A percentile compares a stretch with the other conserved stretches of the same genome.
These are phyloP conservation scores for Carassius carassius DNA, from an alignment of 2,113 vertebrate genomes.

Conservation along the genomic window DNA sequence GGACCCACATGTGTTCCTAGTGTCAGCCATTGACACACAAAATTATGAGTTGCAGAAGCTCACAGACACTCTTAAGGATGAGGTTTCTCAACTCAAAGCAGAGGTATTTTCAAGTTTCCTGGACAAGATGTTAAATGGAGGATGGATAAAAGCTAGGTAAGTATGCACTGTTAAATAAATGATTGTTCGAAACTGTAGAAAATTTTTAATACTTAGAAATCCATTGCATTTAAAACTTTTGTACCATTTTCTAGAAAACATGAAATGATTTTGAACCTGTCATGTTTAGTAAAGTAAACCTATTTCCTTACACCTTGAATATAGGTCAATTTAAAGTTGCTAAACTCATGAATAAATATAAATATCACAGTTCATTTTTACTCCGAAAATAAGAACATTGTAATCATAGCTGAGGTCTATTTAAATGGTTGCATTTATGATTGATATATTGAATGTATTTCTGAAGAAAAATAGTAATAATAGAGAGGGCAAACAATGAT, in stretches of 20 bases:
- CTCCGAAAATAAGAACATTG: background rate
- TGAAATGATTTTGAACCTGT: too few relatives aligned
- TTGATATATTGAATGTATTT: background rate
- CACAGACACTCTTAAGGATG: constrained; percentile 30
- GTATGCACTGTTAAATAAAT: constrained; percentile 6
- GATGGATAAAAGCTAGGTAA: constrained; percentile 29
- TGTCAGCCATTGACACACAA: constrained; percentile 27
- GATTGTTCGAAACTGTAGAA: background rate
- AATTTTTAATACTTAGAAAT: too few relatives aligned
- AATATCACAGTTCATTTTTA: background rate
- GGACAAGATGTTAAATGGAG: constrained; percentile 16
- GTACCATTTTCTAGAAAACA: too few relatives aligned
- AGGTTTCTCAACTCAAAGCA: constrained; percentile 23
- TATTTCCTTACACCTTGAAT: too few relatives aligned
- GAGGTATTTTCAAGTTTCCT: constrained; percentile 33
- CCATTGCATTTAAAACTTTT: too few relatives aligned
- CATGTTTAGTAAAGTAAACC: too few relatives aligned
- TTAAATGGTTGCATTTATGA: background rate
- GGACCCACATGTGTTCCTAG: constrained; percentile 35
- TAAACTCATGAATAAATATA: too few relatives aligned
- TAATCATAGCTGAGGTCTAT: background rate
- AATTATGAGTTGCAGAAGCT: constrained; percentile 46
- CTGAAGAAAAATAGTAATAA: background rate
- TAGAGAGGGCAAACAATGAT: background rate
- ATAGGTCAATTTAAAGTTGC: too few relatives aligned